Base-by-base conservation (phyloP, 2,113 vertebrate species). In the Nipponia nippon region DNA sequence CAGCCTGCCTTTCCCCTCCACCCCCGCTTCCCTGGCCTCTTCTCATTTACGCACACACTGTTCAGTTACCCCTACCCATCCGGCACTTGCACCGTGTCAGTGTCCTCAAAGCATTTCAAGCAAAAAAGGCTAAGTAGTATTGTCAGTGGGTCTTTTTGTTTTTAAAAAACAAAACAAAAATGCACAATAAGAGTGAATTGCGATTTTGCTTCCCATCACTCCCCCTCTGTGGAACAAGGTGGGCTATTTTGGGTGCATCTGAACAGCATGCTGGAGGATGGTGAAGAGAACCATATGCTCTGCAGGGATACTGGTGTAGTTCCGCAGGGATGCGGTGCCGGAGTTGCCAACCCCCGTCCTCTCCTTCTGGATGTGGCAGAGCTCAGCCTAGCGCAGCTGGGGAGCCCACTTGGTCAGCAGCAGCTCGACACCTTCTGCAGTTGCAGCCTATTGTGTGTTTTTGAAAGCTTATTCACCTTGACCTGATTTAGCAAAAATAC, bases 31-130 rank as follows among this genome's bases (percentile, higher is more conserved):
- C 82, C 42, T 29, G 58, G 20, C 55, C 42, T 61, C 20, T 29
- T 11, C 32, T 29, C 22, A 13, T 21, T 20, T 11, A 17, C 56
- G 26, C 23, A 4, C 23, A 6, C 11, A 1, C 4, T 16, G 14
- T 0, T 14, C 13, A 13, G 52, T 15, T 5, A 9, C 56, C 32
- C 42, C 61, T 53, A 3, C 78, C 16, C 70, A 17, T 10, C 13
- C 9, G 1, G 52, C 17, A 1, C 40, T 34, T 5, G 0, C 34
- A 1, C 30, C 4, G 10, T 4, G 29, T 6, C 76, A 5, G 16
- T 2, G 27, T 30, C 7, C 83, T 25, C 52, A 2, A 1, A 46
- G 42, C 63, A 12, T 50, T 16, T 55, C 38, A 4, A 22, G 52
- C 40, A 26, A 18, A 81, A 29, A 4, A 7, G 11, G 8, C 17